Evolutionary conservation across 2,888 invertebrate genomes (phyloP), one percentile per base, ranked within the genome.

Genomic region (Agrochola litura): DNA sequence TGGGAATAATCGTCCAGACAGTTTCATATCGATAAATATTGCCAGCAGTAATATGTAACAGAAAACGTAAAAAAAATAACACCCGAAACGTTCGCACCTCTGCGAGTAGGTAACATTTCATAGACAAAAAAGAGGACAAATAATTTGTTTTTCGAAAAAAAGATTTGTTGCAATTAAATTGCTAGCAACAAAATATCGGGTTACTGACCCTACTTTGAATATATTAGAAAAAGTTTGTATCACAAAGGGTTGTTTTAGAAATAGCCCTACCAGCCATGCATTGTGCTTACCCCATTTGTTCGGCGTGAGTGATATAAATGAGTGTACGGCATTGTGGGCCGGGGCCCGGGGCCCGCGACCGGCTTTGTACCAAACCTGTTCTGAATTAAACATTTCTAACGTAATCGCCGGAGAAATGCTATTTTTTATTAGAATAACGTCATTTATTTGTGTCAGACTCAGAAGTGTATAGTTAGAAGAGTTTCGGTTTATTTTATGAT

Each of bases 111-210:
- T 41, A 43, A 77, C 77, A 72, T 68, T 68, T 68, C 67, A 63
- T 41, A 64, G 49, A 58, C 65, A 78, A 71, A 65, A 75, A 73
- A 77, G 30, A 76, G 22, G 19, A 16, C 49, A 71, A 41, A 75
- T 78, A 76, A 81, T 82, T 77, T 83, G 78, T 81, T 84, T 67
- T 79, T 60, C 10, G 25, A 54, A 76, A 81, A 76, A 80, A 79
- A 86, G 92, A 94, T 93, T 93, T 92, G 94, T 95, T 86, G 93
- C 92, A 87, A 93, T 92, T 93, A 93, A 94, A 95, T 94, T 88
- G 90, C 88, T 82, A 79, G 88, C 90, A 91, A 86, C 85, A 87
- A 86, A 89, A 88, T 92, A 90, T 93, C 90, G 81, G 75, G 90
- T 94, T 92, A 89, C 93, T 76, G 83, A 83, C 90, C 85, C 84